phyloP scores from a whole-genome alignment of 2,113 vertebrate genomes.

The Gulo gulo region DNA sequence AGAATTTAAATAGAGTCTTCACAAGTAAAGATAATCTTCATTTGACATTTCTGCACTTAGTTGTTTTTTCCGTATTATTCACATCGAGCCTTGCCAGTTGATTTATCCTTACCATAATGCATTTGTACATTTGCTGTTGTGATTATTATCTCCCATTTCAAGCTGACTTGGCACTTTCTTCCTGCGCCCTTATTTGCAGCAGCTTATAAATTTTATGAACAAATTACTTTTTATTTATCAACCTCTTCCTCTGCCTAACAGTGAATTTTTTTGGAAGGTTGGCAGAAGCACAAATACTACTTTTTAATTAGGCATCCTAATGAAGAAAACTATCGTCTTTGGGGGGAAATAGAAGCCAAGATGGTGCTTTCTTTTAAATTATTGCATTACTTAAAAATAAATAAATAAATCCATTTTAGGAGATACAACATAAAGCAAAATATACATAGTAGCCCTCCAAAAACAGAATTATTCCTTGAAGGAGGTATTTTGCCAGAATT shows the following conservation, averaged over 20 bases:
- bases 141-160: slow-evolving; percentile 71
- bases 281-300: slow-evolving; percentile 20
- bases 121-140: slow-evolving; percentile 61
- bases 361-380: slow-evolving; percentile 32
- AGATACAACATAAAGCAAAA: slow-evolving; percentile 57
- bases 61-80: slow-evolving; percentile 52
- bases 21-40: slow-evolving; percentile 51
- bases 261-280: slow-evolving; percentile 65
- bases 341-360: not conserved
- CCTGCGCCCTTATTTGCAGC: slow-evolving; percentile 45
- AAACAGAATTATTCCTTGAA: slow-evolving; percentile 49
- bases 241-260: slow-evolving; percentile 49
- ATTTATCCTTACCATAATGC: slow-evolving; percentile 65
- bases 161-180: slow-evolving; percentile 76
- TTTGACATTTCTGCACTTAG: slow-evolving; percentile 45
- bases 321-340: slow-evolving; percentile 52
- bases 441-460: slow-evolving; percentile 13
- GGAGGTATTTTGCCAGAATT: slow-evolving; percentile 40
- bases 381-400: slow-evolving; percentile 46
- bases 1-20: slow-evolving; percentile 35
- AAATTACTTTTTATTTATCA: slow-evolving; percentile 79
- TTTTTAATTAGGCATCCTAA: slow-evolving; percentile 58
- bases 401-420: slow-evolving; percentile 42
- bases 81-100: slow-evolving; percentile 18
- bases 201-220: slow-evolving; percentile 76